Percentiles rank a stretch among this genome's conserved stretches.
Evolutionary conservation across 2,113 vertebrate species (phyloP).

Genomic region (Eubucco bourcierii): DNA sequence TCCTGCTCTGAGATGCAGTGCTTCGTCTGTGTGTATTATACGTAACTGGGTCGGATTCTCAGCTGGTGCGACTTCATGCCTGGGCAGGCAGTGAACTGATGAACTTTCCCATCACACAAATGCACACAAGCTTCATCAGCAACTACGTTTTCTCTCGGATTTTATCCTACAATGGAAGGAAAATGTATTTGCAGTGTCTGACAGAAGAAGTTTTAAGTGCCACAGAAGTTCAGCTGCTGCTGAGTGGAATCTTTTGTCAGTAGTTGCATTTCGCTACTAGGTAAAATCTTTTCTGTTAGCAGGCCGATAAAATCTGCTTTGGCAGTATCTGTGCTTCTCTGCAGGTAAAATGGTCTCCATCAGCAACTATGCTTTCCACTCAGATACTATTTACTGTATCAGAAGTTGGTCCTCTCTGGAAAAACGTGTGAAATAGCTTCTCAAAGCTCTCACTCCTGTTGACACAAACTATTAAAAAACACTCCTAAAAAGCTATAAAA

Average conservation of each 20-base stretch:
- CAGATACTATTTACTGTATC: background rate
- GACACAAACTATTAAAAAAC: background rate
- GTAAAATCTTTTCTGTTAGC: conserved; percentile 33
- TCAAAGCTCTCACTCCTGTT: background rate
- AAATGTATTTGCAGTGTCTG: background rate
- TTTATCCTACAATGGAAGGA: background rate
- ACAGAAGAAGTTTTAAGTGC: conserved; percentile 30
- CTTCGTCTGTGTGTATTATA: background rate
- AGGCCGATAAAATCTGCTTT: conserved; percentile 39
- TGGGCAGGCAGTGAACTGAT: background rate
- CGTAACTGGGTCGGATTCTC: fast-evolving
- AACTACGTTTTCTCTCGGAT: background rate
- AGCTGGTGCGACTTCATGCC: background rate
- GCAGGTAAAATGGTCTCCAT: conserved; percentile 33
- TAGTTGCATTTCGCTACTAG: conserved; percentile 25
- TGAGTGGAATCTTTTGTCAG: conserved; percentile 32
- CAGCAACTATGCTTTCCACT: conserved; percentile 24
- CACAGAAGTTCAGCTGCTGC: background rate
- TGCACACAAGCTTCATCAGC: background rate
- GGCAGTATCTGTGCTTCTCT: background rate
- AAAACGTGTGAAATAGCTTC: conserved; percentile 33
- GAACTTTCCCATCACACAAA: background rate
- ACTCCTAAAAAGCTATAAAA: background rate
- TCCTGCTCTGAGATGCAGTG: background rate
- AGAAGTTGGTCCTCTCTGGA: conserved; percentile 18